Evolutionary conservation across 2,888 invertebrate genomes (phyloP), one percentile per base, ranked within the genome.

Genomic region (Desoria tigrina): DNA sequence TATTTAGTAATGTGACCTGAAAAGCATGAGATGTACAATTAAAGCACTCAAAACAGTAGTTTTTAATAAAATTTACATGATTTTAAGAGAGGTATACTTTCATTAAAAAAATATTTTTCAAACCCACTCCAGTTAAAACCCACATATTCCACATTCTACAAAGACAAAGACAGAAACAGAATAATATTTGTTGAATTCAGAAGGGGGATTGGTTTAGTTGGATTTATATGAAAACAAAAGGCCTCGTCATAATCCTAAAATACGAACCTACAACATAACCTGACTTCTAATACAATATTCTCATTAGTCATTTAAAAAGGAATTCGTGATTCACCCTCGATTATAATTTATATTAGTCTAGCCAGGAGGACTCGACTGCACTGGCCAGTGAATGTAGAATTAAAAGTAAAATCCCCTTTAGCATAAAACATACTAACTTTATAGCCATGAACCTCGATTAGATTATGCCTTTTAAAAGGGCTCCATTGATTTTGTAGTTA

Each of bases 221-320:
- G 32, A 32, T 32, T 11, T 7, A 45, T 9, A n/a, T 21, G 6
- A 21, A 21, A 45, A 39, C 9, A 6, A 16, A 45, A 45, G 21
- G 45, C 6, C 45, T 45, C 45, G 16, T 51, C 51, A 51, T 21
- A 21, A 14, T 11, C 7, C 49, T 7, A 51, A 51, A 45, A 45
- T 32, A 32, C n/a, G 16, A 45, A 45, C n/a, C 45, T 18, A 39
- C 39, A 16, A 39, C 9, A 9, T 16, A 45, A 45, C 45, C 45
- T 45, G 6, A 45, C 45, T 6, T 11, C n/a, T 21, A 16, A 45
- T 55, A 55, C 55, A 55, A 55, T 28, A 55, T 55, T 55, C 28
- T 42, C 42, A 37, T 57, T 57, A 57, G 56, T 57, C 56, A 57
- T 57, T 57, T 4, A 39, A 57, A 57, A 54, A 54, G 54, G 21